Conservation (phyloP, 2,888 invertebrate genomes). For the Campoletis raptor region DNA sequence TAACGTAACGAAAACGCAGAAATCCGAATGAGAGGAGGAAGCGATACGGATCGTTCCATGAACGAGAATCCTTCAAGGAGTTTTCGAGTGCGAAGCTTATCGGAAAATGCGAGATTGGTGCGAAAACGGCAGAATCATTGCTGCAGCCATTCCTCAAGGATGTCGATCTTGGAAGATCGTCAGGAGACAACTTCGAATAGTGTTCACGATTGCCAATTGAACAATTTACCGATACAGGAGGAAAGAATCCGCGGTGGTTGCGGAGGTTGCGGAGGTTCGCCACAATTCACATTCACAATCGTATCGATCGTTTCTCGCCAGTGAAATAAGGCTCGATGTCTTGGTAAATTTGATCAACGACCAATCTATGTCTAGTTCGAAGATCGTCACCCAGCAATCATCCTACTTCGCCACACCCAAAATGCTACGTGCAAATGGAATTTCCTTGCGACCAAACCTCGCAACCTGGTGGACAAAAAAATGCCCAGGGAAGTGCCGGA, state of each 20-base stretch:
- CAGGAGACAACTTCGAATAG: conserved; percentile 7
- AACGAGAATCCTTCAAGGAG: background rate
- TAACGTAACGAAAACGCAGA: conserved; percentile 6
- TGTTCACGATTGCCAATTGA: conserved; percentile 23
- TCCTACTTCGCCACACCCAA: conserved; percentile 53
- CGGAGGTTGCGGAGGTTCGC: conserved; percentile 65
- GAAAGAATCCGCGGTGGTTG: conserved; percentile 60
- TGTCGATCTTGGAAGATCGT: background rate
- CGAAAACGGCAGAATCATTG: background rate
- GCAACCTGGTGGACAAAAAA: background rate
- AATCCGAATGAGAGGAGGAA: conserved; percentile 56
- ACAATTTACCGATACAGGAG: conserved; percentile 24
- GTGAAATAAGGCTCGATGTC: conserved; percentile 10
- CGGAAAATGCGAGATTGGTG: conserved; percentile 23
- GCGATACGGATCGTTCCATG: conserved; percentile 35
- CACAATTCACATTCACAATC: conserved; percentile 36
- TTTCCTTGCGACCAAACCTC: conserved; percentile 23
- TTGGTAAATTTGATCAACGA: conserved; percentile 55
- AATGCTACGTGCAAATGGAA: conserved; percentile 49
- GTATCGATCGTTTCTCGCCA: background rate
- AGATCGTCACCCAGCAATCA: background rate
- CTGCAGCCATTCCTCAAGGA: conserved; percentile 20
- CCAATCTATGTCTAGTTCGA: background rate
- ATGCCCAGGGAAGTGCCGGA: conserved; percentile 52
- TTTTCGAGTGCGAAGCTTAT: conserved; percentile 19